Base-by-base conservation (phyloP, 2,797 vertebrate genomes). In the Podargus strigoides region DNA sequence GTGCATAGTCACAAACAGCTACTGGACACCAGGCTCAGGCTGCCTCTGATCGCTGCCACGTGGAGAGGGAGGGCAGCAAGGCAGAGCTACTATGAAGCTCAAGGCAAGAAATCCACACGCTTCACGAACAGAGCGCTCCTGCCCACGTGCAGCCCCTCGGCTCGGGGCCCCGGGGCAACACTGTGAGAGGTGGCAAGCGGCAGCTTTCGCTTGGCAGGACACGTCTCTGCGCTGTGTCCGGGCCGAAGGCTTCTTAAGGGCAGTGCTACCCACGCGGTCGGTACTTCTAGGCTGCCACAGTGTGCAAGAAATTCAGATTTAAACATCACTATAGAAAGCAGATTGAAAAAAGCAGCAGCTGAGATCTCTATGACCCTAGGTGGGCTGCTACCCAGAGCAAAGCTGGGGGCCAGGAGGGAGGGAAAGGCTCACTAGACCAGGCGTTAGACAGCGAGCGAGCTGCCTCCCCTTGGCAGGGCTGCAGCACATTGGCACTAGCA, bases 1-100 rank as follows among this genome's bases (percentile, higher is more conserved):
- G 94, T 96, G 97, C 95, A 23, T 90, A 96, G 97, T 97, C 96
- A 96, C 96, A 89, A 97, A 93, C 97, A 97, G 97, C 97, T 97
- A 96, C 92, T 85, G 94, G 94, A 96, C 90, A 95, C 60, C 55
- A 90, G 96, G 95, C 81, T 94, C 59, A 89, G 70, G 1, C 94
- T 94, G 92, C 95, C 79, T 73, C 78, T 4, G 26, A 78, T 87
- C 1, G 4, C 93, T 88, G 80, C 92, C 93, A 28, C 3, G 5
- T 21, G 64, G 66, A 68, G 85, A 60, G 58, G 72, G 83, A 41
- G 26, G 83, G 74, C 94, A 86, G 94, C 14, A 6, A 95, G 90
- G 93, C 96, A 95, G 94, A 95, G 95, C 94, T 80, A 84, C 84
- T 60, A 87, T 10, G 49, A 96, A 96, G 96, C 96, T 97, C 92